Evolutionary conservation across 2,888 invertebrate species (phyloP), one percentile per base, ranked within the genome.

Genomic region (Tuberolachnus salignus): DNA sequence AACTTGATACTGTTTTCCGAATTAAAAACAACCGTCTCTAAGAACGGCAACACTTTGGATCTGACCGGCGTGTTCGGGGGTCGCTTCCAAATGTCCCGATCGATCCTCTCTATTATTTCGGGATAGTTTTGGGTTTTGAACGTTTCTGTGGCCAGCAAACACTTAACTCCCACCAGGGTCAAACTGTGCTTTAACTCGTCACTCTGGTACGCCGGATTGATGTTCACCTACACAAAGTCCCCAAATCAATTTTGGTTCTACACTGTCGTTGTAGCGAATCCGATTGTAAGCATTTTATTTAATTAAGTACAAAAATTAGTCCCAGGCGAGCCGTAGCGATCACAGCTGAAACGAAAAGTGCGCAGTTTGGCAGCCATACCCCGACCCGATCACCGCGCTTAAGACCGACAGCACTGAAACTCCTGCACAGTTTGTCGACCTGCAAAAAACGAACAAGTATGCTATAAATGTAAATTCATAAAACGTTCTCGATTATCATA

Each of bases 321-420:
- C 94, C 95, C 1, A 89, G 89, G 81, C 92, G 89, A 0, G 91
- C 89, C 0, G 91, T 89, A 0, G 92, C 94, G 84, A 91, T 86
- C 84, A 91, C 89, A 0, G 89, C 86, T 0, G 93, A 83, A 80
- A 91, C 88, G 94, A 94, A 95, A 84, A 93, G 91, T 63, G 89
- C 85, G 49, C 88, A 87, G 85, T 94, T 95, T 0, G 94, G 93
- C 0, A 91, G 89, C 92, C 92, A 94, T 42, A 95, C 87, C 0
- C 91, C 95, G 2, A 95, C 84, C 11, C 92, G 86, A 84, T 95
- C 94, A 0, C 93, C 93, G 26, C 86, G 88, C 72, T 88, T 84
- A 16, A 94, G 83, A 0, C 94, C 94, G 34, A 93, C 83, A 49
- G 89, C 88, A n/a, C 88, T 83, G 0, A 95, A 87, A 0, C 92